A percentile compares a stretch with the other conserved stretches of the same genome.
phyloP scores from a whole-genome alignment of 1,140 invertebrate species.

The Dendroctonus valens region DNA sequence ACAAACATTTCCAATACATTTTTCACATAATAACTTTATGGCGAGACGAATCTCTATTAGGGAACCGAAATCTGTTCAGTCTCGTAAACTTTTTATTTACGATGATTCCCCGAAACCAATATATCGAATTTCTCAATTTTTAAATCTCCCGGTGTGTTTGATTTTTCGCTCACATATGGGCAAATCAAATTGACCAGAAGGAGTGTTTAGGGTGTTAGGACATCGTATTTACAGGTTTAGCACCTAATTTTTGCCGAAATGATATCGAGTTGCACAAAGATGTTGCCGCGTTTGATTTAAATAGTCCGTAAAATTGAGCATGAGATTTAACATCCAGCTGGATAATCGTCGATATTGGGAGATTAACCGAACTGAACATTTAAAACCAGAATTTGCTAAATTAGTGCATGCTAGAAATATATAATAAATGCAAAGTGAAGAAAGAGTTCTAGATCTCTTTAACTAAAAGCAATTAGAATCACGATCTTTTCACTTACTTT shows the following conservation, averaged over 20 bases:
- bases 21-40: too few relatives aligned
- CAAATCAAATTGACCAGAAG: constrained; percentile 16
- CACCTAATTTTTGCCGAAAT: constrained; percentile 28
- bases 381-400: too few relatives aligned
- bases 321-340: not conserved
- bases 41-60: too few relatives aligned
- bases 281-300: constrained; percentile 6
- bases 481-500: too few relatives aligned
- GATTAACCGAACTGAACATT: too few relatives aligned
- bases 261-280: constrained; percentile 8
- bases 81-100: constrained; percentile 20
- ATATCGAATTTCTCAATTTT: constrained; percentile 18
- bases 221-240: constrained; percentile 24
- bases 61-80: too few relatives aligned
- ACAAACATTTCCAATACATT: not conserved
- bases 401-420: too few relatives aligned
- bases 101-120: constrained; percentile 23
- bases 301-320: constrained; percentile 17
- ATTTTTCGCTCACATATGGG: constrained; percentile 21
- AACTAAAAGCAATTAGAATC: too few relatives aligned
- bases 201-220: too few relatives aligned
- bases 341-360: too few relatives aligned
- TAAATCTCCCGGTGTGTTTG: constrained; percentile 17
- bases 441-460: too few relatives aligned
- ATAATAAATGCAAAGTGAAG: too few relatives aligned